Conservation (phyloP, 2,113 vertebrate species). For the Pelmatolapia mariae region DNA sequence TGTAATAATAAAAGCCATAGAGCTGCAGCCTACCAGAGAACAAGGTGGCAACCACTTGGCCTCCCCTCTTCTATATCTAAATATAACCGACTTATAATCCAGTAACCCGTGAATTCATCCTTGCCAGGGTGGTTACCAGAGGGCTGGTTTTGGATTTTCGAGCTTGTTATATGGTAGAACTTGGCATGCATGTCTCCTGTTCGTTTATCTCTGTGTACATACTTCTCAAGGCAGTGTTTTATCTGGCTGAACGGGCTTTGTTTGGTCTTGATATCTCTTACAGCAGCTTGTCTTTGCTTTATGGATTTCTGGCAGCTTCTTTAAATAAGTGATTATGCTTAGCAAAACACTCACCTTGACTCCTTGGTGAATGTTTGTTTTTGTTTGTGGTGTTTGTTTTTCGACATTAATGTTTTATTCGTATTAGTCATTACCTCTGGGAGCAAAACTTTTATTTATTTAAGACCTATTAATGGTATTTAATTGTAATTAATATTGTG, state of each 20-base stretch:
- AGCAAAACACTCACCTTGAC: slow-evolving; percentile 70
- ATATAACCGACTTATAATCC: slow-evolving; percentile 60
- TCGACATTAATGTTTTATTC: slow-evolving; percentile 28
- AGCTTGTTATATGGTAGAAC: slow-evolving; percentile 56
- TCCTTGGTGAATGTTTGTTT: slow-evolving; percentile 45
- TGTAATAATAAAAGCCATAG: slow-evolving; percentile 21
- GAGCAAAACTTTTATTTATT: slow-evolving; percentile 27
- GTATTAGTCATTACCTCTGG: background rate
- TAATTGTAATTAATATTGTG: slow-evolving; percentile 36
- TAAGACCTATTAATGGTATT: slow-evolving; percentile 25
- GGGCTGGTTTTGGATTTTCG: slow-evolving; percentile 56
- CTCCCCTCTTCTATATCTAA: slow-evolving; percentile 44
- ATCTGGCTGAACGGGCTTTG: slow-evolving; percentile 73
- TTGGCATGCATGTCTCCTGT: slow-evolving; percentile 60
- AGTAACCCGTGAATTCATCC: slow-evolving; percentile 47
- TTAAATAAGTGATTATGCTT: slow-evolving; percentile 75
- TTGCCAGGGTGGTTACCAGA: slow-evolving; percentile 61
- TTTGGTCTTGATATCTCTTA: slow-evolving; percentile 80
- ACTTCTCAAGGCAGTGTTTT: slow-evolving; percentile 76
- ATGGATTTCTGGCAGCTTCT: slow-evolving; percentile 74
- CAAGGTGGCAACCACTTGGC: slow-evolving; percentile 19
- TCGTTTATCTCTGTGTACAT: slow-evolving; percentile 74
- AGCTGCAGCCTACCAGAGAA: slow-evolving; percentile 9
- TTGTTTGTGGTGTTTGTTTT: slow-evolving; percentile 44
- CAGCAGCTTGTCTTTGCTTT: slow-evolving; percentile 77